These are phyloP conservation scores for Gyps fulvus DNA, from an alignment of 2,113 vertebrate genomes.

Conservation along the genomic window DNA sequence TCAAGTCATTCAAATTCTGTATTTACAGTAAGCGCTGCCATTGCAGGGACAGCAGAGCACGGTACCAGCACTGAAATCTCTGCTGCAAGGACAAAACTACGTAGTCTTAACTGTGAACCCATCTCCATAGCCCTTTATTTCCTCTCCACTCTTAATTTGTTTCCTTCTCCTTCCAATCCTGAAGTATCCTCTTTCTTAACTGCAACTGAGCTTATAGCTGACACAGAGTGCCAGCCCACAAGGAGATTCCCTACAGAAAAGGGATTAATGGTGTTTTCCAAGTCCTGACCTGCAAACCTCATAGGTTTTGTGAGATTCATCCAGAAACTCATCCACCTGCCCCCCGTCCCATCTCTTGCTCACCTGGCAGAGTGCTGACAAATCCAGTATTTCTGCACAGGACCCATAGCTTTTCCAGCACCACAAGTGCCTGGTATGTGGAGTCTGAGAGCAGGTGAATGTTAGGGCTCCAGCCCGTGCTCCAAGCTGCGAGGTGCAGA, in stretches of 20 bases:
- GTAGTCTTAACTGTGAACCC: not conserved
- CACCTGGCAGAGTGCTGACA: not conserved
- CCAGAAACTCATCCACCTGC: not conserved
- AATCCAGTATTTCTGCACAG: not conserved
- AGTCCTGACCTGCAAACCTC: not conserved
- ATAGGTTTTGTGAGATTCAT: not conserved
- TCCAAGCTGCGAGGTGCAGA: not conserved
- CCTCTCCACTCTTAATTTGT: not conserved
- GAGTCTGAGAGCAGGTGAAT: not conserved
- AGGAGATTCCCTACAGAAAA: not conserved
- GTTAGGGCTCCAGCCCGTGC: not conserved
- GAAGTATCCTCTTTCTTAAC: not conserved
- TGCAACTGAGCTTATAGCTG: not conserved
- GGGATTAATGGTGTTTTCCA: not conserved
- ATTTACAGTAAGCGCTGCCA: not conserved
- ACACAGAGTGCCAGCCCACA: not conserved
- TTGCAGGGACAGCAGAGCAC: not conserved
- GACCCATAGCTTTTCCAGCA: not conserved
- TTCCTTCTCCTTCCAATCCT: not conserved
- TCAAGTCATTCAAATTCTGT: not conserved
- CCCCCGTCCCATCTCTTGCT: not conserved
- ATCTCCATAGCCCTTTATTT: not conserved
- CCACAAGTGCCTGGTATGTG: not conserved
- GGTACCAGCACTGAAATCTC: not conserved
- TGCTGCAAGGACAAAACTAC: not conserved